phyloP scores from a whole-genome alignment of 2,888 invertebrate species.

The Eudasyphora cyanicolor region DNA sequence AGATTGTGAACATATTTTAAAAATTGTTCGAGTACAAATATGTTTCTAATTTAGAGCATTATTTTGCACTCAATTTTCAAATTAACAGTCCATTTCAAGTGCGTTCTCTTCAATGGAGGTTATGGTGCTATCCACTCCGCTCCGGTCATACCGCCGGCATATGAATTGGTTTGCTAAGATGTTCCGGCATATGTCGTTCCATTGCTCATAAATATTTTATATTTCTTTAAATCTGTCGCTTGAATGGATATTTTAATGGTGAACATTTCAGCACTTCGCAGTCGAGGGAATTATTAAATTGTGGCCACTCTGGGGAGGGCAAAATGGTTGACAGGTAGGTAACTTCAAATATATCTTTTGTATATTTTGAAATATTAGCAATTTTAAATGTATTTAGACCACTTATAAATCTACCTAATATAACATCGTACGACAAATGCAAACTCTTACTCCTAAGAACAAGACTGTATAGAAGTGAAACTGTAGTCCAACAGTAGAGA shows the following conservation, averaged over 20 bases:
- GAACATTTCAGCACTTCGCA: not conserved
- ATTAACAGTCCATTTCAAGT: constrained; percentile 47
- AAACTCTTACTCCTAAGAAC: no score
- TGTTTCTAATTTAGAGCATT: constrained; percentile 36
- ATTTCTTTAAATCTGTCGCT: not conserved
- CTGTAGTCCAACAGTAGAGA: no score
- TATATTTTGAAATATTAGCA: no score
- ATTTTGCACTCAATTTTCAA: constrained; percentile 54
- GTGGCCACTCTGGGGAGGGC: no score
- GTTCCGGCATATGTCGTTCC: constrained; percentile 10
- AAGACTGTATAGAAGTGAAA: no score
- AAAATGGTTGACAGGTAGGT: no score
- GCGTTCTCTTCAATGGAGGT: not conserved
- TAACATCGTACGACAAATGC: no score
- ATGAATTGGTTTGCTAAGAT: constrained; percentile 25
- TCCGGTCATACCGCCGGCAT: not conserved
- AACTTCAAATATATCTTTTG: no score
- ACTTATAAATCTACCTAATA: no score
- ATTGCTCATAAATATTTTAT: constrained; percentile 28
- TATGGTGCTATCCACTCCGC: not conserved
- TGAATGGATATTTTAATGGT: not conserved
- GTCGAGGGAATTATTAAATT: not conserved
- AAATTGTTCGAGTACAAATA: not conserved
- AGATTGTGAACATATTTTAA: not conserved
- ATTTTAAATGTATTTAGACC: no score